phyloP scores from a whole-genome alignment of 2,113 vertebrate genomes.

The Lasiurus cinereus region DNA sequence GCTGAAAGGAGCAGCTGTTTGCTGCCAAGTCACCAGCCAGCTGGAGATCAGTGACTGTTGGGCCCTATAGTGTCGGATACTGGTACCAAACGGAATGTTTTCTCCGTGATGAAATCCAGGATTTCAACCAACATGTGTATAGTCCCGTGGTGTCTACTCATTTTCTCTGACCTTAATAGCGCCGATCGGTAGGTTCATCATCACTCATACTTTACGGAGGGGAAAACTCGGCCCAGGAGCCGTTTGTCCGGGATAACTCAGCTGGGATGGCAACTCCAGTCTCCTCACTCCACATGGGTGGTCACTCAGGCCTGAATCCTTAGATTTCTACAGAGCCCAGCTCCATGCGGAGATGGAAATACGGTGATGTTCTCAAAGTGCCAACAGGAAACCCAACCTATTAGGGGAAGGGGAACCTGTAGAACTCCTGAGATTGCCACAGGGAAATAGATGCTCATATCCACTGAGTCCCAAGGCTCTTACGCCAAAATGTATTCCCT shows the following conservation, averaged over 20 bases:
- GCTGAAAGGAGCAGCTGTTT: background rate
- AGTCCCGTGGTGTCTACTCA: background rate
- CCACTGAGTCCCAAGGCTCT: constrained; percentile 10
- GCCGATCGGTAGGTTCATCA: background rate
- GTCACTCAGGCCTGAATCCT: background rate
- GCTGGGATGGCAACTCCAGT: background rate
- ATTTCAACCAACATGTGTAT: background rate
- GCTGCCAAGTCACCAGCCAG: background rate
- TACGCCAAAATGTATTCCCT: constrained; percentile 18
- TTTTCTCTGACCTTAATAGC: background rate
- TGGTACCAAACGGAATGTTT: background rate
- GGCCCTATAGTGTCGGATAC: background rate
- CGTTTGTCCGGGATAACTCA: background rate
- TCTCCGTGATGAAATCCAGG: background rate
- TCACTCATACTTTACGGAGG: background rate
- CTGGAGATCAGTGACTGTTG: background rate
- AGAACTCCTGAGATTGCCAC: background rate
- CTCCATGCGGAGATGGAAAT: background rate
- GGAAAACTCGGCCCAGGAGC: background rate
- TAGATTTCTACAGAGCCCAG: background rate
- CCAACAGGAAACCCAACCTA: constrained; percentile 58
- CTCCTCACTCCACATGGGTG: background rate
- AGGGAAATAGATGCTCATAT: constrained; percentile 24
- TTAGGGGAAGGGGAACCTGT: background rate
- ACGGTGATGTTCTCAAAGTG: background rate